These are phyloP conservation scores for Stratiomys singularior DNA, from an alignment of 2,888 invertebrate genomes.

Conservation along the genomic window DNA sequence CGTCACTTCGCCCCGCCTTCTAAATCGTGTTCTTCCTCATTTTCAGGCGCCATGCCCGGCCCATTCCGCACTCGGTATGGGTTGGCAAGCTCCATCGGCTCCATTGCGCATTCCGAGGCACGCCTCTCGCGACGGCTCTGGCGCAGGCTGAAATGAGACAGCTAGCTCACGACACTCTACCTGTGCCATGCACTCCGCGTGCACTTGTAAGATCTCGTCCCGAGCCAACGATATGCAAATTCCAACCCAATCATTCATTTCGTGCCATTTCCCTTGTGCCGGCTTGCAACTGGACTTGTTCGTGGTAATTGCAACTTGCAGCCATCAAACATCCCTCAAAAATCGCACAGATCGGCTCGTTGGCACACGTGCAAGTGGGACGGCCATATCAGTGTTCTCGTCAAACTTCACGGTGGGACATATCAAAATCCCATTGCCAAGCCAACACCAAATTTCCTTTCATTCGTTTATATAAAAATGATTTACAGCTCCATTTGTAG, in stretches of 20 bases:
- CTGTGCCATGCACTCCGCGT: slow-evolving; percentile 10
- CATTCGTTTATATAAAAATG: slow-evolving; percentile 38
- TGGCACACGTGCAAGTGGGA: slow-evolving; percentile 5
- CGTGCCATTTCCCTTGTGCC: neutral
- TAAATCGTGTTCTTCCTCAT: slow-evolving; percentile 3
- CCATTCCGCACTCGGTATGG: slow-evolving; percentile 8
- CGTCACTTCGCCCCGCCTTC: slow-evolving; percentile 21
- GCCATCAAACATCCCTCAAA: slow-evolving; percentile 33
- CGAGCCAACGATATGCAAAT: slow-evolving; percentile 12
- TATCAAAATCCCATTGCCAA: slow-evolving; percentile 41
- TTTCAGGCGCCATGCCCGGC: slow-evolving; percentile 26
- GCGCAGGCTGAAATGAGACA: slow-evolving; percentile 17
- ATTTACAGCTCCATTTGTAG: slow-evolving; percentile 45
- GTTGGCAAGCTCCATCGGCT: neutral
- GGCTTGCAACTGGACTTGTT: neutral
- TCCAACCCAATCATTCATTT: slow-evolving; percentile 33
- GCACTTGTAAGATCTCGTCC: slow-evolving; percentile 29
- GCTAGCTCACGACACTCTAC: neutral
- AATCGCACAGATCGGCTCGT: neutral
- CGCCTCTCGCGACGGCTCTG: neutral
- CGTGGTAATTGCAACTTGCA: slow-evolving; percentile 3
- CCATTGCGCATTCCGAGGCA: slow-evolving; percentile 34
- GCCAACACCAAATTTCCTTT: slow-evolving; percentile 17
- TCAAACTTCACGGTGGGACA: slow-evolving; percentile 43
- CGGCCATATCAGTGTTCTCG: slow-evolving; percentile 7